These are phyloP conservation scores for Buceros bicornis DNA, from an alignment of 2,797 vertebrate genomes.

Conservation along the genomic window DNA sequence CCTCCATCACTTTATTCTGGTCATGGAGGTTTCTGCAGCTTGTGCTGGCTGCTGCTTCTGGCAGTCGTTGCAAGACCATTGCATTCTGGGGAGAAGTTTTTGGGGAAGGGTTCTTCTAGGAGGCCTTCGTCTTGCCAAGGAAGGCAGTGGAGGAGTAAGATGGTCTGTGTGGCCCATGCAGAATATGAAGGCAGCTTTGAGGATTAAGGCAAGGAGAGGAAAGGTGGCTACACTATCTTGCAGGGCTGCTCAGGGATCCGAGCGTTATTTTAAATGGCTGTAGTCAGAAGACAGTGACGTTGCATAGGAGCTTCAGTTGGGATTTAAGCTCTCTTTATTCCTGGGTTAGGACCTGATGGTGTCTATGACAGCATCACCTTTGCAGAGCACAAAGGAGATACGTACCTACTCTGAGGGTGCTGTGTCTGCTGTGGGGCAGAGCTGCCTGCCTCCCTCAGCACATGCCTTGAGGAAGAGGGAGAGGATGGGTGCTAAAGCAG, in stretches of 20 bases:
- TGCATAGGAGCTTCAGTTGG: background rate
- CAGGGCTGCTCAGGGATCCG: background rate
- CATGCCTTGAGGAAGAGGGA: background rate
- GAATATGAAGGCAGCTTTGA: background rate
- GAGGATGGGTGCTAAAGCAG: background rate
- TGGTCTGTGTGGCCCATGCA: background rate
- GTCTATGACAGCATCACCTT: background rate
- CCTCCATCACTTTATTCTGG: background rate
- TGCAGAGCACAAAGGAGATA: background rate
- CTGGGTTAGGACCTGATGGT: background rate
- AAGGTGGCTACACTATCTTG: background rate
- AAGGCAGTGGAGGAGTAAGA: background rate
- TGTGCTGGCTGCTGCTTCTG: background rate
- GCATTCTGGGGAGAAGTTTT: background rate
- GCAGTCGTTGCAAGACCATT: background rate
- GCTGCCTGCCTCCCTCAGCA: background rate
- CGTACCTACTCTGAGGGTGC: rapidly evolving
- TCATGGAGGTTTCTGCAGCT: background rate
- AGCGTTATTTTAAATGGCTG: background rate
- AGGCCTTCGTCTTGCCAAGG: background rate
- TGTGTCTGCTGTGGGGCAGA: background rate
- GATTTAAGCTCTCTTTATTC: background rate
- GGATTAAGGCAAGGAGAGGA: background rate
- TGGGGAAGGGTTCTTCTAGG: background rate
- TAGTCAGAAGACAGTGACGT: background rate